Evolutionary conservation across 2,797 vertebrate genomes (phyloP), one percentile per base, ranked within the genome.

Genomic region (Vultur gryphus): DNA sequence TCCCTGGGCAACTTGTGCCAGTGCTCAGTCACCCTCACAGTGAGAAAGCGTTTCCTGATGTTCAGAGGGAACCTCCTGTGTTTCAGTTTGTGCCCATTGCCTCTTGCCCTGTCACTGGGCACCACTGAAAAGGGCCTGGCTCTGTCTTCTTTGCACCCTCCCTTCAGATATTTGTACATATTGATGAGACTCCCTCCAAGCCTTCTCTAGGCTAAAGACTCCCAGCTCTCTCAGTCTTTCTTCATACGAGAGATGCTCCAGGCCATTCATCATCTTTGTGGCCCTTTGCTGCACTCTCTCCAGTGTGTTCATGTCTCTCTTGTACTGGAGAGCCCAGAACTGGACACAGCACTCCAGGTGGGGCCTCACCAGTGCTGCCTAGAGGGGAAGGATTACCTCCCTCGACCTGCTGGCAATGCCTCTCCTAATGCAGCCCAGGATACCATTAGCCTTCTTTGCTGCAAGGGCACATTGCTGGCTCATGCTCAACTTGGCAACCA

Each of bases 51-150:
- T 41, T 89, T 78, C 23, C 35, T 62, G 26, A 58, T 13, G 13
- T 8, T 92, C 23, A 66, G 21, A 84, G 18, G 28, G 4, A 67
- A 52, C 24, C 10, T 71, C 11, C 14, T 35, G 21, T 29, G 5
- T 67, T 78, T 39, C n/a, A 46, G 2, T 4, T 71, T 19, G 11
- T 2, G 0, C 5, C 28, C 7, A 3, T 8, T 66, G 24, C 15
- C 44, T 59, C 65, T 80, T 12, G 6, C 7, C 28, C 28, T 37
- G 12, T 44, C 48, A 48, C 35, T 35, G 48, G n/a, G 3, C 16
- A 33, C 20, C 28, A 23, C 44, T 43, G 51, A 51, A 71, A 77
- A 64, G 18, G 49, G 3, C 7, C 16, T 72, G 7, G 7, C 25
- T 82, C 21, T 31, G 13, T 54, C 7, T 8, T 41, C 43, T 4